phyloP scores from a whole-genome alignment of 2,797 vertebrate species.

The Coilia nasus region DNA sequence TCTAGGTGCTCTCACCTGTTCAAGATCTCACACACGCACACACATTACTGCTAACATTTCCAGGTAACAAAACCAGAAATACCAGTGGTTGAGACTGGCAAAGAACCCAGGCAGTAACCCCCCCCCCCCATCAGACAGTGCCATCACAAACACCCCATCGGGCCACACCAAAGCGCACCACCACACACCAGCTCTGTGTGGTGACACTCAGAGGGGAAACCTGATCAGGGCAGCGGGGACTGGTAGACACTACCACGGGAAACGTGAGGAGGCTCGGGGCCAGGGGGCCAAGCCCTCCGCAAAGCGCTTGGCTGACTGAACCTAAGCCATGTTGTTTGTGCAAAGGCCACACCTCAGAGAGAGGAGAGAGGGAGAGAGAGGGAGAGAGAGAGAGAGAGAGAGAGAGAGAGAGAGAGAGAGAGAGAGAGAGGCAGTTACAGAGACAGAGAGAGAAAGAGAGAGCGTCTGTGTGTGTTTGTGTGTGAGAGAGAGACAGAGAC shows the following conservation, averaged over 20 bases:
- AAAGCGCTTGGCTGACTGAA: slow-evolving; percentile 23
- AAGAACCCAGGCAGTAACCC: background rate
- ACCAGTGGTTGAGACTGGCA: background rate
- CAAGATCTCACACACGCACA: background rate
- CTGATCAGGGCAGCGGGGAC: slow-evolving; percentile 62
- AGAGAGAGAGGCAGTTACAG: background rate
- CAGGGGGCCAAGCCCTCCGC: slow-evolving; percentile 49
- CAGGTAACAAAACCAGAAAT: background rate
- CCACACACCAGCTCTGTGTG: background rate
- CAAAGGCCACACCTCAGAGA: background rate
- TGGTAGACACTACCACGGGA: slow-evolving; percentile 57
- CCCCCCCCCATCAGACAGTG: background rate
- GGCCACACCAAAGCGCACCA: background rate
- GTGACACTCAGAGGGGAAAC: slow-evolving; percentile 59
- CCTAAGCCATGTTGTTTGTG: background rate
- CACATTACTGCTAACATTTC: background rate
- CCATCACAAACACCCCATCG: background rate
- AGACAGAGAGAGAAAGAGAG: no score
- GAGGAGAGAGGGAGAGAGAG: background rate
- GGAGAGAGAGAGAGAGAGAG: slow-evolving; percentile 2
- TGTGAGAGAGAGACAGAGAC: no score
- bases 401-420: background rate
- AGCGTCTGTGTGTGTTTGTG: no score
- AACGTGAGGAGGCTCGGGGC: slow-evolving; percentile 67
- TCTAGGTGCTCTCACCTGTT: background rate